Percentiles rank a stretch among this genome's conserved stretches.
phyloP scores from a whole-genome alignment of 2,888 invertebrate genomes.

The Pomacea canaliculata region DNA sequence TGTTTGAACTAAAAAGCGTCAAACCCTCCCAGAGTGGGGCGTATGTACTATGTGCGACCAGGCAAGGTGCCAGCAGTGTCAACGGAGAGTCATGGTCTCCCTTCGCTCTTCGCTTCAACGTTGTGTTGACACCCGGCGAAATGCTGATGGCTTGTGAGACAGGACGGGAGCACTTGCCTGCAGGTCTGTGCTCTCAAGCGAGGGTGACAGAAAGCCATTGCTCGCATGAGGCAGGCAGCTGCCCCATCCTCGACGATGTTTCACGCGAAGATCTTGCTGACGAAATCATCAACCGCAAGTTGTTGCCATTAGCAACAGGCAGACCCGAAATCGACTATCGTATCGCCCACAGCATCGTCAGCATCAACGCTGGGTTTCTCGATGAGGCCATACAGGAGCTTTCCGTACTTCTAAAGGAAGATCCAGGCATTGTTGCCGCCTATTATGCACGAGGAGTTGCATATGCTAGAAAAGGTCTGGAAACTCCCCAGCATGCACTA shows the following conservation, averaged over 20 bases:
- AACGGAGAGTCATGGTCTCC: constrained; percentile 27
- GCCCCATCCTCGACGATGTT: constrained; percentile 1
- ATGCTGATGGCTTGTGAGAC: constrained; percentile 47
- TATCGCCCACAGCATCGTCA: constrained; percentile 50
- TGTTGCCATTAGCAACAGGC: constrained; percentile 51
- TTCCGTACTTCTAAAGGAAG: constrained; percentile 39
- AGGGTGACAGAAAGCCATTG: constrained; percentile 25
- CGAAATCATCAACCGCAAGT: constrained; percentile 44
- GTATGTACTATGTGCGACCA: constrained; percentile 17
- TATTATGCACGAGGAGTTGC: constrained; percentile 58
- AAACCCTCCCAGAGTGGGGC: constrained; percentile 35
- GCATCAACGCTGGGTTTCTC: constrained; percentile 48
- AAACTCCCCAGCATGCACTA: constrained; percentile 43
- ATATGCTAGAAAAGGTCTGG: constrained; percentile 50
- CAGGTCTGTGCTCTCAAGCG: constrained; percentile 42
- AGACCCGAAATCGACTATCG: constrained; percentile 47
- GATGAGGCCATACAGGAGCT: constrained; percentile 48
- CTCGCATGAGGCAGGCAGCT: neutral
- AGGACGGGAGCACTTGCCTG: constrained; percentile 36
- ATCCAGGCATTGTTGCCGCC: constrained; percentile 47
- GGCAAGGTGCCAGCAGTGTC: constrained; percentile 12
- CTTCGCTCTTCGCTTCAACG: constrained; percentile 44
- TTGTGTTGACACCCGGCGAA: constrained; percentile 52
- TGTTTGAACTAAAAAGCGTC: constrained; percentile 51
- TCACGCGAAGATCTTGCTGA: constrained; percentile 48